Conservation (phyloP, 2,113 vertebrate species). For the Phylloscopus trochiloides region DNA sequence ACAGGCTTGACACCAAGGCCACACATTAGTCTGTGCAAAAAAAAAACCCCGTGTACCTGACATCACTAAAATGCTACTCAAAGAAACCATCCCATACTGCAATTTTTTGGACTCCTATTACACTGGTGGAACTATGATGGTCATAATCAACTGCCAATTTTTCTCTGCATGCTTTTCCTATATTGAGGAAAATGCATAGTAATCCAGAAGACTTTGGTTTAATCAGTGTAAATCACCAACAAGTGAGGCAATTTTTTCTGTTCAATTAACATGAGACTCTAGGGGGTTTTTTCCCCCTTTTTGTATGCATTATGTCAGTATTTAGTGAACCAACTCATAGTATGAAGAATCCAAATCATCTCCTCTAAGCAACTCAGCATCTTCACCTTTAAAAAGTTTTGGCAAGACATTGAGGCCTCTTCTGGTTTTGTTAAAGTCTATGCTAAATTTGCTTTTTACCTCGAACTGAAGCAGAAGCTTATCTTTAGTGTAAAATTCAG, state of each 20-base stretch:
- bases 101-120: background rate
- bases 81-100: background rate
- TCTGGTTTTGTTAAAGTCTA: background rate
- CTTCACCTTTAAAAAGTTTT: background rate
- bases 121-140: background rate
- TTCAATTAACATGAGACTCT: background rate
- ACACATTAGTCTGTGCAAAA: background rate
- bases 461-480: background rate
- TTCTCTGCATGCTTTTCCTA: background rate
- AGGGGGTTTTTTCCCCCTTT: rapidly evolving
- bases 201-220: background rate
- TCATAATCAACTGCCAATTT: background rate
- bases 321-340: background rate
- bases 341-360: background rate
- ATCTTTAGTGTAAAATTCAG: background rate
- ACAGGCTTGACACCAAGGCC: background rate
- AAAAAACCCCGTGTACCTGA: background rate
- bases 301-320: background rate
- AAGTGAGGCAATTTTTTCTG: background rate
- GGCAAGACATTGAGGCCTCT: background rate
- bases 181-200: background rate
- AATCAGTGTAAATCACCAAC: background rate
- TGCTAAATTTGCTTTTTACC: background rate
- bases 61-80: background rate
- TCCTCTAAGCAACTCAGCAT: background rate